These are phyloP conservation scores for Cyphomyrus plagiostoma DNA, from an alignment of 2,113 vertebrate genomes.

Conservation along the genomic window DNA sequence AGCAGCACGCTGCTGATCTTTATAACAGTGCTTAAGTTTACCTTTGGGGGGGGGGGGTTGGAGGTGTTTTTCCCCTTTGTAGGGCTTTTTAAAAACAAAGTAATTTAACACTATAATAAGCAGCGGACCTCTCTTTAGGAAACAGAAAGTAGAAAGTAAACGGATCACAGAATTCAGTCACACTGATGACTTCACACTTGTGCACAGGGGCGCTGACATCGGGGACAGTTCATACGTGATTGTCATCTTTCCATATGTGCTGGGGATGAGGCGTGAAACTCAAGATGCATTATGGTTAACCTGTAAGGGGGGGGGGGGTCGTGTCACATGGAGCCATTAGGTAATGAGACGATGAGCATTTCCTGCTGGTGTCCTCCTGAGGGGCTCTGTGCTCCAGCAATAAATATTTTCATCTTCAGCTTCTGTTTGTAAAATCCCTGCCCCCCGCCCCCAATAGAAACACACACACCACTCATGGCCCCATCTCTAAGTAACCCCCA, in stretches of 20 bases:
- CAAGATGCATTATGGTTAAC: not conserved
- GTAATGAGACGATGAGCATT: not conserved
- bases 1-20: not conserved
- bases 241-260: not conserved
- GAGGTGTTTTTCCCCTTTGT: not conserved
- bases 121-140: not conserved
- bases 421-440: slow-evolving; percentile 14
- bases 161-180: not conserved
- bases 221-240: not conserved
- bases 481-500: not conserved
- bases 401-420: slow-evolving; percentile 7
- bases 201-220: not conserved
- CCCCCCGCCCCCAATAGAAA: not conserved
- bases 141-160: not conserved
- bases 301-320: not conserved
- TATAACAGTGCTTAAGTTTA: not conserved
- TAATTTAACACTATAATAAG: not conserved
- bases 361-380: not conserved
- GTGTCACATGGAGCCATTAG: not conserved
- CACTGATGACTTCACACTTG: not conserved
- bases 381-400: not conserved
- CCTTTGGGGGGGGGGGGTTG: not conserved
- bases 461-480: not conserved
- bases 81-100: not conserved
- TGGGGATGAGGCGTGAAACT: not conserved